Base-by-base conservation (phyloP, 2,113 vertebrate species). In the Smithornis capensis region DNA sequence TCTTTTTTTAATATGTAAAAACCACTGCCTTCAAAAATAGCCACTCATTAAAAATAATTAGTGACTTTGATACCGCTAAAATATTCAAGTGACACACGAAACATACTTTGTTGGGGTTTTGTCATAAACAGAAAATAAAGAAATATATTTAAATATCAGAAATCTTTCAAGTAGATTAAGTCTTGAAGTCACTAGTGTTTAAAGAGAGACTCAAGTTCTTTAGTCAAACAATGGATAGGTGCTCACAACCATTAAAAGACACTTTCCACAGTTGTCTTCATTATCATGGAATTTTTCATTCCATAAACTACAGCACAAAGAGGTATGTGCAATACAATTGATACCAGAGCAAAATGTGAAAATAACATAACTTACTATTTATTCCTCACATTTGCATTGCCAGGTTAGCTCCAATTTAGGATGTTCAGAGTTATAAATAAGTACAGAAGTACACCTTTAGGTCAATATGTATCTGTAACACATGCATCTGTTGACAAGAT, bases 41-140 rank as follows among this genome's bases (percentile, higher is more conserved):
- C 0, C 25, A 63, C 31, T 93, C 75, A 80, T 96, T 94, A 93
- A 95, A 96, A 95, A 92, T 83, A 91, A 92, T 79, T 59, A 91
- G 33, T 55, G 38, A 69, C 63, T 91, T 73, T 67, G 28, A 73
- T 77, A 91, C 15, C 45, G 33, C 42, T 74, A 83, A 59, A 91
- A 91, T 65, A 87, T 87, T 85, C 65, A 87, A 79, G 33, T 50
- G 42, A 64, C 22, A 74, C 7, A 2, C 2, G 85, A 68, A 85
- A 88, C 92, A 52, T 10, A 53, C 53, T 15, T 52, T 37, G 23
- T 24, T 60, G 35, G 6, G 9, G 3, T n/a, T 79, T 69, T 76
- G 57, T 73, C 35, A 55, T 62, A 31, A 82, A 65, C 7, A 71
- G 44, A 17, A 91, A 74, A 69, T 68, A 67, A 69, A 33, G 29